phyloP scores from a whole-genome alignment of 2,113 vertebrate genomes.

The Albula glossodonta region DNA sequence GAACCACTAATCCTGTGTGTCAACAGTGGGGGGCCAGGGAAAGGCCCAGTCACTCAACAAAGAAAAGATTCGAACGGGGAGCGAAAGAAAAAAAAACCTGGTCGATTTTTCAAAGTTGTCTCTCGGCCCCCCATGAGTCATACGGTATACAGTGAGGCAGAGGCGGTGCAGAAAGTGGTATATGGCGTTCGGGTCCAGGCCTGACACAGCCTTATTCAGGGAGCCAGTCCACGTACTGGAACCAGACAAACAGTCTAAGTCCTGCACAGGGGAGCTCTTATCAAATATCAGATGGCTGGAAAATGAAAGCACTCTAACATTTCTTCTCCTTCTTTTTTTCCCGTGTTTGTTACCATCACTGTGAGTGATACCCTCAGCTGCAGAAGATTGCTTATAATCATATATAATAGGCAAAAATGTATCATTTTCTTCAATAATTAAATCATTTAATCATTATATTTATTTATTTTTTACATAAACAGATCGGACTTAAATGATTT shows the following conservation, averaged over 20 bases:
- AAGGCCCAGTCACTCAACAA: not conserved
- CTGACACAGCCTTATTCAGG: not conserved
- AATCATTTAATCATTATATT: too few relatives aligned
- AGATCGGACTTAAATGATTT: too few relatives aligned
- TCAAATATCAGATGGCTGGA: slow-evolving; percentile 1
- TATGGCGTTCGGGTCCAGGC: not conserved
- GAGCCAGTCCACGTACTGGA: not conserved
- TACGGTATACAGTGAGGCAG: not conserved
- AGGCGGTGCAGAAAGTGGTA: too few relatives aligned
- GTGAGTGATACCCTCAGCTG: not conserved
- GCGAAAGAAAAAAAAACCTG: not conserved
- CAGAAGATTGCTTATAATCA: not conserved
- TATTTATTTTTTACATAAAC: too few relatives aligned
- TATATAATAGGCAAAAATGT: too few relatives aligned
- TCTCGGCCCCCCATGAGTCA: not conserved
- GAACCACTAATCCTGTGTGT: not conserved
- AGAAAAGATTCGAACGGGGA: not conserved
- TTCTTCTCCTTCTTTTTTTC: not conserved
- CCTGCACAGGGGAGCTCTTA: not conserved
- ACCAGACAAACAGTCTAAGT: not conserved
- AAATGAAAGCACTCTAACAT: not conserved
- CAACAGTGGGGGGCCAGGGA: not conserved
- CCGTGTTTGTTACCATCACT: not conserved
- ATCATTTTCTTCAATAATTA: too few relatives aligned
- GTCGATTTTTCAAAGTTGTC: not conserved